These are phyloP conservation scores for Zaprionus africanus DNA, from an alignment of 1,140 invertebrate species.

Conservation along the genomic window DNA sequence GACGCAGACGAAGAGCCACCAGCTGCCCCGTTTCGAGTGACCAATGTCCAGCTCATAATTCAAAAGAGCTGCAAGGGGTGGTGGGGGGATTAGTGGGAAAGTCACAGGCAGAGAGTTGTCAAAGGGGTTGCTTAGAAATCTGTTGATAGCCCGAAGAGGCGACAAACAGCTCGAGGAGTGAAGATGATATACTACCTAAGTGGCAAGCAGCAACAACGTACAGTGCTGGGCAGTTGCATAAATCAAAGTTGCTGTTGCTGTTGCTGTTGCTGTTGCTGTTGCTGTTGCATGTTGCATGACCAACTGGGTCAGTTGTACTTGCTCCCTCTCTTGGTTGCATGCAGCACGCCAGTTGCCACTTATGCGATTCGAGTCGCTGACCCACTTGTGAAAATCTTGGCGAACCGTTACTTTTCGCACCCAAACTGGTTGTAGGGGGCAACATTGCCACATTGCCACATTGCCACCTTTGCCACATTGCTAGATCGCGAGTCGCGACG, in stretches of 20 bases:
- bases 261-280: constrained; percentile 6
- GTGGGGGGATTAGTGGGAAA: background rate
- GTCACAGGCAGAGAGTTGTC: too few relatives aligned
- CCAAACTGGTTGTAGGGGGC: constrained; percentile 61
- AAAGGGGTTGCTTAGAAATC: constrained; percentile 25
- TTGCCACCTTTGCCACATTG: too few relatives aligned
- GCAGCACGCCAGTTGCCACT: constrained; percentile 58
- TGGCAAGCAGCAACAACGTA: background rate
- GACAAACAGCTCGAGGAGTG: constrained; percentile 15
- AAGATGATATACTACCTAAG: constrained; percentile 44
- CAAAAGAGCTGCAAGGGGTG: background rate
- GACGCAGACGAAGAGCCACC: constrained; percentile 14
- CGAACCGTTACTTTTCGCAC: constrained; percentile 73
- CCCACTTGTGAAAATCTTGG: constrained; percentile 65
- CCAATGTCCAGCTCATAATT: constrained; percentile 51
- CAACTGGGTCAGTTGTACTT: constrained; percentile 55
- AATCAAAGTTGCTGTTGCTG: constrained; percentile 56
- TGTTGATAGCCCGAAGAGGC: constrained; percentile 36
- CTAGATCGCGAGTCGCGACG: constrained; percentile 21
- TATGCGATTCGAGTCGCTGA: constrained; percentile 35
- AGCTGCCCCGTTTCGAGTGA: constrained; percentile 49
- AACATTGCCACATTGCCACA: background rate
- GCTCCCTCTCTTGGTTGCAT: constrained; percentile 50
- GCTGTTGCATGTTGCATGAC: constrained; percentile 15
- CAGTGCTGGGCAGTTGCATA: constrained; percentile 59